Evolutionary conservation across 2,888 invertebrate species (phyloP), one percentile per base, ranked within the genome.

Genomic region (Papilio gigon): DNA sequence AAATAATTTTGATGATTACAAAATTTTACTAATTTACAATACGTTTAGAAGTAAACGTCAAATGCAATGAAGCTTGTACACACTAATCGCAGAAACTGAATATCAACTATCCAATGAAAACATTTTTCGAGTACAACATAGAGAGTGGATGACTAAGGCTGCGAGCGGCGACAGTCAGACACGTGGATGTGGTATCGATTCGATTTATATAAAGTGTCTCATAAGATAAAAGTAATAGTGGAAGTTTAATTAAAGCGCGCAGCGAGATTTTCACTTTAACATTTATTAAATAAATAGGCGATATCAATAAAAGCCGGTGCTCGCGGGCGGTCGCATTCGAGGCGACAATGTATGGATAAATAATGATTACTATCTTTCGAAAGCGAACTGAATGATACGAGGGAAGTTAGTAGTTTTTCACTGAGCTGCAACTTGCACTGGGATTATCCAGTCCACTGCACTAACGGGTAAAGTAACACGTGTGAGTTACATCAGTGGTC

Each of bases 361-460:
- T 65, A 65, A 58, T 56, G 9, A 11, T 22, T 4, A n/a, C 44
- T 47, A 63, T 65, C 59, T 4, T 20, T 60, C 60, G 60, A 66
- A 60, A 59, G 59, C 27, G 17, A 66, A 47, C 25, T 59, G n/a
- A 53, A 22, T 17, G 37, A 44, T 53, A n/a, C 35, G 11, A 6
- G 22, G 14, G 35, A 50, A 58, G 22, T 33, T 67, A 40, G 61
- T 60, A 37, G 66, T 56, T 56, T 56, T 56, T 30, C 30, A 56
- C n/a, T 30, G 53, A 27, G 27, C n/a, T 14, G 8, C n/a, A 56
- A 56, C 53, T 30, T 30, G 17, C 17, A 56, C n/a, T 30, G 53
- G 5, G 11, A 8, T 30, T 17, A 9, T 14, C 8, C 6, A 27
- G 12, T 30, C 17, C 53, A 30, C 30, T 30, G 9, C 30, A 2